Evolutionary conservation across 2,113 vertebrate genomes (phyloP).

Genomic region (Clarias magur): DNA sequence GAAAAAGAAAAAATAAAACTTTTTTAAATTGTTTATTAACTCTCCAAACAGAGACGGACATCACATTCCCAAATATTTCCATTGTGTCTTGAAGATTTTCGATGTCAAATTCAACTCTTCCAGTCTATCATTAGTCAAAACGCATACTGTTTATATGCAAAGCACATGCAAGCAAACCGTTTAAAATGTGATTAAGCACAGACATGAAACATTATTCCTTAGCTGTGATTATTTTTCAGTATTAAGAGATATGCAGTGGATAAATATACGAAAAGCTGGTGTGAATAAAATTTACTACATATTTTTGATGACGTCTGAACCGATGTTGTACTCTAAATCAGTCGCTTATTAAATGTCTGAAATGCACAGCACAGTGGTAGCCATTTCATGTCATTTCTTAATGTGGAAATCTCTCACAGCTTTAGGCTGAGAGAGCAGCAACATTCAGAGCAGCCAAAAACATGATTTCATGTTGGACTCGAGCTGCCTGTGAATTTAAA

Average conservation of each 20-base stretch:
- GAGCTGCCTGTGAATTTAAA: neutral
- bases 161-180: neutral
- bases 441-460: slow-evolving; percentile 7
- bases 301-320: too few relatives aligned
- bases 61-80: slow-evolving; percentile 8
- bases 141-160: neutral
- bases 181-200: neutral
- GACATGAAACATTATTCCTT: neutral
- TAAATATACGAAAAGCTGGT: neutral
- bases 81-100: neutral
- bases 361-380: neutral
- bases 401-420: neutral
- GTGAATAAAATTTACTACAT: neutral
- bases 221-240: neutral
- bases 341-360: neutral
- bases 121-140: neutral
- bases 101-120: neutral
- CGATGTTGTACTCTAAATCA: neutral
- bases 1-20: too few relatives aligned
- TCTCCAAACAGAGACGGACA: neutral
- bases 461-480: slow-evolving; percentile 3
- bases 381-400: neutral
- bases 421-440: neutral
- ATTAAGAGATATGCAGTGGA: neutral
- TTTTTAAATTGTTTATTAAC: slow-evolving; percentile 2